phyloP scores from a whole-genome alignment of 2,797 vertebrate species.

The Pogoniulus pusillus region DNA sequence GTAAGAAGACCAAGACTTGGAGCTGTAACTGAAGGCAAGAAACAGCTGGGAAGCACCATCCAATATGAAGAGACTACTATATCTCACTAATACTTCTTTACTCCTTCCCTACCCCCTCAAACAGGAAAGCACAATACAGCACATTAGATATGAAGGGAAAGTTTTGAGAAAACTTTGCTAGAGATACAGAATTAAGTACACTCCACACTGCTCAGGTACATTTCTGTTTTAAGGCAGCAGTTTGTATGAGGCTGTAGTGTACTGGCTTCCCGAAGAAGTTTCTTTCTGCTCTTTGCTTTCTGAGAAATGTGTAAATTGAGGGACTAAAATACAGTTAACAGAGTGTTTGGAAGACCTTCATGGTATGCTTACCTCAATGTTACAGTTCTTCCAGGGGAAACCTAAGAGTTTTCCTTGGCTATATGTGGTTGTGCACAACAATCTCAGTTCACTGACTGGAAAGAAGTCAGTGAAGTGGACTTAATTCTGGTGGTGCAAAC shows the following conservation, averaged over 20 bases:
- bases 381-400: background rate
- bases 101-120: background rate
- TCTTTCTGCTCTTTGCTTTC: conserved; percentile 16
- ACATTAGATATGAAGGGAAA: background rate
- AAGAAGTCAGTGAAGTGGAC: background rate
- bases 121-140: background rate
- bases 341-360: background rate
- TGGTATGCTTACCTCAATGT: background rate
- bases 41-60: background rate
- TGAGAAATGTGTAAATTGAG: background rate
- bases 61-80: background rate
- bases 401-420: background rate
- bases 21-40: background rate
- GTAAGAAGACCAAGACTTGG: background rate
- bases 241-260: background rate
- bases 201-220: background rate
- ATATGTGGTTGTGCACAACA: background rate
- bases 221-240: conserved; percentile 67
- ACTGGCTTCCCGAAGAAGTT: conserved; percentile 36
- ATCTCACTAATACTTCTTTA: background rate
- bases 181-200: background rate
- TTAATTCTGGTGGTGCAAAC: background rate
- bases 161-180: conserved; percentile 5
- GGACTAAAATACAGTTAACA: background rate
- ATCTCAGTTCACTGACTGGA: background rate